Evolutionary conservation across 2,113 vertebrate genomes (phyloP), one percentile per base, ranked within the genome.

Genomic region (Pagrus major): DNA sequence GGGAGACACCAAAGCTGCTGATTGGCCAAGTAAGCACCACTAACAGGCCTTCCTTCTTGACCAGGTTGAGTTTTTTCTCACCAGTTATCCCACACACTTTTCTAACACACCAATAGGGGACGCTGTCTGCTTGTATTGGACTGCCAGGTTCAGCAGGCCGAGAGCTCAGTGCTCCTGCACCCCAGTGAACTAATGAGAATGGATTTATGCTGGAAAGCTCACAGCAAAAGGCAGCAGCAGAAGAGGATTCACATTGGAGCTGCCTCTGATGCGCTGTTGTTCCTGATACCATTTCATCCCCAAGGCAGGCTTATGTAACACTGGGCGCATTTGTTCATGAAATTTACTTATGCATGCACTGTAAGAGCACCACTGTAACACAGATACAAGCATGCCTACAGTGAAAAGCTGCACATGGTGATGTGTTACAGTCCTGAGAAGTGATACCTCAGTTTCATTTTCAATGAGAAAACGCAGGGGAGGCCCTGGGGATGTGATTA

Each of bases 401-500:
- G 29, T 66, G n/a, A 14, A 60, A 59, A 35, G 29, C 29, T 61
- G 37, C 21, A 37, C 55, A 44, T 41, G 66, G 46, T 23, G 4
- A 41, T 55, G 27, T 44, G 39, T 46, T 20, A 71, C 20, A 51
- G 37, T n/a, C 14, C 54, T 37, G 16, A 54, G 23, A 70, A 76
- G 71, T 35, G 55, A 81, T 72, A 37, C 51, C 33, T 74, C 31
- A 21, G 33, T 59, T 85, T 88, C 23, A 65, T 78, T 71, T 84
- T 70, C 67, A 71, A 33, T 76, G 70, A 70, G 18, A 51, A 73
- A 59, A 81, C 86, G 70, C 54, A 65, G 41, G 51, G 54, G 20
- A 77, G 58, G 6, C 84, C 59, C 69, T 5, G 23, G 91, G 85
- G 92, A 81, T 81, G 84, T 91, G 87, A 92, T 90, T 90, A 84